phyloP scores from a whole-genome alignment of 2,113 vertebrate species.

The Salvator merianae region DNA sequence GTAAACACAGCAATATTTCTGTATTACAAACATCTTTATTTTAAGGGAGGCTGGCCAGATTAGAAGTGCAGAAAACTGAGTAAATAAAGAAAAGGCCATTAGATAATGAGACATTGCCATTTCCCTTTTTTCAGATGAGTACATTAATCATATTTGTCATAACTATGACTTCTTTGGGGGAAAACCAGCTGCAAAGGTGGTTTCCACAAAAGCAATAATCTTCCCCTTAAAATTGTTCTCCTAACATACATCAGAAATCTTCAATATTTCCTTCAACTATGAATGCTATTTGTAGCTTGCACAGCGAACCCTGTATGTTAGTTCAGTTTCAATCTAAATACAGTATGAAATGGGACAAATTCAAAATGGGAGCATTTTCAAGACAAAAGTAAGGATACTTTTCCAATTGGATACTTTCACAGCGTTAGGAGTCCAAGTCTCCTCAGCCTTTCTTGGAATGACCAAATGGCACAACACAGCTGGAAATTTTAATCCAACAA shows the following conservation, averaged over 20 bases:
- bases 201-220: constrained; percentile 55
- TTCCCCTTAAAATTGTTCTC: constrained; percentile 48
- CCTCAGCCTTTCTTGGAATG: too few relatives aligned
- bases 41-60: constrained; percentile 54
- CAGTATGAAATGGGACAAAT: too few relatives aligned
- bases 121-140: constrained; percentile 59
- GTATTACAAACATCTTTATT: constrained; percentile 43
- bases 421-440: too few relatives aligned
- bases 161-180: constrained; percentile 68
- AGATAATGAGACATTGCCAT: constrained; percentile 59
- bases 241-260: constrained; percentile 8
- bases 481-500: too few relatives aligned
- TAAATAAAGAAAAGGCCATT: constrained; percentile 67
- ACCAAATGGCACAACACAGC: too few relatives aligned
- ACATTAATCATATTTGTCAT: constrained; percentile 71
- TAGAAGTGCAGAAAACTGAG: constrained; percentile 56
- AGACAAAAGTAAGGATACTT: too few relatives aligned
- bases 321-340: too few relatives aligned
- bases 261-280: background rate
- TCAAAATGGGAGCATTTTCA: too few relatives aligned
- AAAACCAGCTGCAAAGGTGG: constrained; percentile 57
- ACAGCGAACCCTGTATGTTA: background rate
- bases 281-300: background rate
- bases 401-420: too few relatives aligned
- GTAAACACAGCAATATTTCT: constrained; percentile 58